These are phyloP conservation scores for Drosophila nigrodunni DNA, from an alignment of 1,140 invertebrate genomes.

Conservation along the genomic window DNA sequence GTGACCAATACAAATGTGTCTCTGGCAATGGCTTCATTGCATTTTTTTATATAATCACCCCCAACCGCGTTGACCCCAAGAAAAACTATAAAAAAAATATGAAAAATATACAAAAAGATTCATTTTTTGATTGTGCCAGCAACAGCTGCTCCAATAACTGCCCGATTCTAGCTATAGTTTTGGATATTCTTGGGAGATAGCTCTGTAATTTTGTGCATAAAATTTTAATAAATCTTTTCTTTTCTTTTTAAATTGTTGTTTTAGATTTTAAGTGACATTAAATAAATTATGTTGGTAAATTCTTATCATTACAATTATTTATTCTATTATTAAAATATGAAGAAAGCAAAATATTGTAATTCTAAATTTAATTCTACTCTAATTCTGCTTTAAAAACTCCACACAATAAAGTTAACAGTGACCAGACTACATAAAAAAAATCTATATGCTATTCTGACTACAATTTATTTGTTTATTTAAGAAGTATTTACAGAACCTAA, in stretches of 20 bases:
- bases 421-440: no score
- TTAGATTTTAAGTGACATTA: background rate
- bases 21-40: conserved; percentile 60
- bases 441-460: no score
- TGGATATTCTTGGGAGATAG: background rate
- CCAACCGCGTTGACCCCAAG: background rate
- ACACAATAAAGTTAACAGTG: no score
- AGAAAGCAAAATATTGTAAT: no score
- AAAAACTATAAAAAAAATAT: background rate
- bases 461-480: no score
- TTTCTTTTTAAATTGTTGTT: background rate
- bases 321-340: no score
- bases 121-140: background rate
- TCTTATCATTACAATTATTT: no score
- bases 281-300: no score
- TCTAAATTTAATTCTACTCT: no score
- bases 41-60: conserved; percentile 1
- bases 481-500: no score
- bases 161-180: background rate
- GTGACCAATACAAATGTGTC: background rate
- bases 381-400: no score
- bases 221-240: background rate
- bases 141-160: conserved; percentile 28
- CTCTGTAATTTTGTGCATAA: background rate
- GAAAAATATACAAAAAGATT: background rate